phyloP scores from a whole-genome alignment of 2,797 vertebrate species.

The Nyctalus aviator region DNA sequence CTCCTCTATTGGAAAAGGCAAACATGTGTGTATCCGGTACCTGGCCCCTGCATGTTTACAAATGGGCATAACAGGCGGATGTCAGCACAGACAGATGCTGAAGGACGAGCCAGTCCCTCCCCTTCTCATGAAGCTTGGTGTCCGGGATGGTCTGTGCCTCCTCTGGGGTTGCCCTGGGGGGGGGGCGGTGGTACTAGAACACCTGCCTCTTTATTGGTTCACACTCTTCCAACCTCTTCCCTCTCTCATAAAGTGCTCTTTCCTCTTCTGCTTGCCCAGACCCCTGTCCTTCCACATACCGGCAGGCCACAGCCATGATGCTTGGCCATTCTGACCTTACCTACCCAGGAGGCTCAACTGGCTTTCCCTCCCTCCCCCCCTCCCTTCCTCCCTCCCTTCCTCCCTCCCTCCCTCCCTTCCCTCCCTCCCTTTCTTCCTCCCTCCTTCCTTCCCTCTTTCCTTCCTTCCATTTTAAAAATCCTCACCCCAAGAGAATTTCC shows the following conservation, averaged over 20 bases:
- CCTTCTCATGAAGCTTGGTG: background rate
- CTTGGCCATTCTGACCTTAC: background rate
- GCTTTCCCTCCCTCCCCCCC: background rate
- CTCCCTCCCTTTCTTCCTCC: fast-evolving
- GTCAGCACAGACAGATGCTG: background rate
- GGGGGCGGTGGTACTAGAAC: background rate
- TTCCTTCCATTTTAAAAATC: background rate
- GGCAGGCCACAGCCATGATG: fast-evolving
- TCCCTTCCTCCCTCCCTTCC: fast-evolving
- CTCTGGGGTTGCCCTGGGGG: background rate
- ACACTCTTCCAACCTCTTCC: background rate
- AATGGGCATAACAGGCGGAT: fast-evolving
- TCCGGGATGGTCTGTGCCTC: background rate
- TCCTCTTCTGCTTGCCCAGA: background rate
- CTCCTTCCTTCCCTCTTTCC: no score
- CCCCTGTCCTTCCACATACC: background rate
- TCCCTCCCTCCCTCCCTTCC: no score
- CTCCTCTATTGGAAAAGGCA: background rate
- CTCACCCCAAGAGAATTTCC: background rate
- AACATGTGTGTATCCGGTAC: background rate
- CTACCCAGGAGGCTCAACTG: background rate
- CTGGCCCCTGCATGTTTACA: background rate
- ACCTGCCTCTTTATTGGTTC: background rate
- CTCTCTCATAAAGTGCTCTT: background rate
- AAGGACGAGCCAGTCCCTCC: background rate